Evolutionary conservation across 2,113 vertebrate species (phyloP).

Genomic region (Cebus imitator): DNA sequence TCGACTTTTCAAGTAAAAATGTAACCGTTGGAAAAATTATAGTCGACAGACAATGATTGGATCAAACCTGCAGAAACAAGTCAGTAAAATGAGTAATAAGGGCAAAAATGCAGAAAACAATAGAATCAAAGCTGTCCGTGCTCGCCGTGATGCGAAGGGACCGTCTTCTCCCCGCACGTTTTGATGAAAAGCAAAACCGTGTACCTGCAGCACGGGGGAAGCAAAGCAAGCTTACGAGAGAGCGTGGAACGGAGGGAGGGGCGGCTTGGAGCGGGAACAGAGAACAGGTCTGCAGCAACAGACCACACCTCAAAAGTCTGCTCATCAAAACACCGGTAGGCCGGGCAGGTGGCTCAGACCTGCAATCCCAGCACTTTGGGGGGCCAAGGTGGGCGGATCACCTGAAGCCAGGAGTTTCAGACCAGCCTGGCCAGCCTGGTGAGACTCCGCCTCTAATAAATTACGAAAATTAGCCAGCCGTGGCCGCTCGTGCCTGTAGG

Average conservation of each 20-base stretch:
- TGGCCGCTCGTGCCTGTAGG: too few species aligned
- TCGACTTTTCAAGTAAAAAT: not conserved
- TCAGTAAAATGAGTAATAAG: accelerated
- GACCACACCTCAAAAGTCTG: accelerated
- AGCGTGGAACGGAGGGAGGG: accelerated
- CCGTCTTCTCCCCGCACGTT: accelerated
- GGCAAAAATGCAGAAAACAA: accelerated
- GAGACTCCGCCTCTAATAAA: too few species aligned
- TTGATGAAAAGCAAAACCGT: not conserved
- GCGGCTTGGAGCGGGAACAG: accelerated
- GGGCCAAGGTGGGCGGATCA: too few species aligned
- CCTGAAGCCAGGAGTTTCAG: too few species aligned
- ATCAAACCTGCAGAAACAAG: not conserved
- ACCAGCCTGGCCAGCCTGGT: too few species aligned
- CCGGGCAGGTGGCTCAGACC: too few species aligned
- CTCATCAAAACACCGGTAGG: accelerated
- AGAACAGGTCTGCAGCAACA: accelerated
- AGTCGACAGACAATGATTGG: too few species aligned
- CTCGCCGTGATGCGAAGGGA: accelerated
- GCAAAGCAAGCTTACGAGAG: accelerated
- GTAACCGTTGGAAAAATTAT: accelerated
- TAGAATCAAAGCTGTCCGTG: accelerated
- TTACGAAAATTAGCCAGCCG: too few species aligned
- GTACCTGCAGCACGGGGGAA: accelerated
- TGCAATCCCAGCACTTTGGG: too few species aligned